Evolutionary conservation across 2,113 vertebrate species (phyloP).

Genomic region (Gracilinanus agilis): DNA sequence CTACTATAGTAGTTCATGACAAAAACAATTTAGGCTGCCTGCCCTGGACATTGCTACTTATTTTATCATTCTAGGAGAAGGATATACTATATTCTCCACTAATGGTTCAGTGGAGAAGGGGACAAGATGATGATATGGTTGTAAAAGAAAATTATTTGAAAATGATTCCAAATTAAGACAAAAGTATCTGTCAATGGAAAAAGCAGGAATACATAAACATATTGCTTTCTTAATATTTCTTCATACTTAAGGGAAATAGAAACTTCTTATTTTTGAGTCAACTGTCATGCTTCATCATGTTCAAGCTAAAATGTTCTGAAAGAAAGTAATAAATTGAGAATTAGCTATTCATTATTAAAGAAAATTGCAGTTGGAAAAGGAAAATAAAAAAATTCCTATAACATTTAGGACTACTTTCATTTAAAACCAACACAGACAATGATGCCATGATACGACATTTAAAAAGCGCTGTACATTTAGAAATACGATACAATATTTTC

Average conservation of each 20-base stretch:
- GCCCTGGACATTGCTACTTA: neutral
- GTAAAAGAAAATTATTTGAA: neutral
- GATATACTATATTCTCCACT: neutral
- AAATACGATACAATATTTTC: conserved; percentile 72
- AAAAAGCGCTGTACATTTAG: conserved; percentile 65
- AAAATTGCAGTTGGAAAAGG: conserved; percentile 83
- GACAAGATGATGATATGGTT: neutral
- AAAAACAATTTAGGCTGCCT: neutral
- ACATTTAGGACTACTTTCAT: conserved; percentile 60
- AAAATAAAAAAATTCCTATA: conserved; percentile 55
- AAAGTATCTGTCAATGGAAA: neutral
- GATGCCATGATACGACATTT: conserved; percentile 64
- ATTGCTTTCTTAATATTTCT: neutral
- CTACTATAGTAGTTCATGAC: neutral
- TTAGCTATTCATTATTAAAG: conserved; percentile 85
- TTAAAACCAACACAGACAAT: neutral
- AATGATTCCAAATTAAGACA: neutral
- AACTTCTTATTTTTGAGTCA: neutral
- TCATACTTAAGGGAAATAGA: neutral
- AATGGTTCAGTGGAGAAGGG: neutral
- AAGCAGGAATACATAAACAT: neutral
- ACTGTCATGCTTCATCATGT: neutral
- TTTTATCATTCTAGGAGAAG: neutral
- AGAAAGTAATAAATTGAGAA: neutral
- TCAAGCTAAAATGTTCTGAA: neutral